Conservation (phyloP, 2,888 invertebrate genomes). For the Hymenopus coronatus region DNA sequence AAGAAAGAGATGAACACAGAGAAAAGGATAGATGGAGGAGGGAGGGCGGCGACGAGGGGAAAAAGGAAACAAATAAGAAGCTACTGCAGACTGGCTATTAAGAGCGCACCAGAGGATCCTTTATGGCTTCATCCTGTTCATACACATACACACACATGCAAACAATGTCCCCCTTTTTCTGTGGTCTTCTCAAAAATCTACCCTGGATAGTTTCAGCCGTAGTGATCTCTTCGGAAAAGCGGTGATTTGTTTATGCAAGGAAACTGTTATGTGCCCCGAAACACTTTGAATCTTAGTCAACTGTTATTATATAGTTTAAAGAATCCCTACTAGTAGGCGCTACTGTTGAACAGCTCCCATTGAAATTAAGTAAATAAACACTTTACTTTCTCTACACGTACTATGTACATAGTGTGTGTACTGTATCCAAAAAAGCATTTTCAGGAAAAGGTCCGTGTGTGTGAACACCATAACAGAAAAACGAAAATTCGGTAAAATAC, state of each 20-base stretch:
- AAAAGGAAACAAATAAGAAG: background rate
- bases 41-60: background rate
- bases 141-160: background rate
- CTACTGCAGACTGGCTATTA: background rate
- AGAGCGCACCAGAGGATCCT: background rate
- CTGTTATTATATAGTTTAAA: too few species aligned
- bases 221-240: background rate
- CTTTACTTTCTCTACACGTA: too few species aligned
- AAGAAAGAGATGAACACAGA: background rate
- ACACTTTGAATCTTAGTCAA: background rate
- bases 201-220: background rate
- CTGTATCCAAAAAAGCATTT: too few species aligned
- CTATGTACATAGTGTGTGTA: too few species aligned
- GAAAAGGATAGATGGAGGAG: background rate
- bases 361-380: too few species aligned
- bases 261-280: background rate
- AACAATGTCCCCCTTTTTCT: background rate
- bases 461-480: too few species aligned
- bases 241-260: background rate
- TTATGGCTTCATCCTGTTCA: background rate
- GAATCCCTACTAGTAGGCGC: too few species aligned
- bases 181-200: background rate
- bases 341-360: too few species aligned
- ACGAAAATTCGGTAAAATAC: too few species aligned
- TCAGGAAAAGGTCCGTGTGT: too few species aligned